Evolutionary conservation across 2,888 invertebrate genomes (phyloP).

Genomic region (Allacma fusca): DNA sequence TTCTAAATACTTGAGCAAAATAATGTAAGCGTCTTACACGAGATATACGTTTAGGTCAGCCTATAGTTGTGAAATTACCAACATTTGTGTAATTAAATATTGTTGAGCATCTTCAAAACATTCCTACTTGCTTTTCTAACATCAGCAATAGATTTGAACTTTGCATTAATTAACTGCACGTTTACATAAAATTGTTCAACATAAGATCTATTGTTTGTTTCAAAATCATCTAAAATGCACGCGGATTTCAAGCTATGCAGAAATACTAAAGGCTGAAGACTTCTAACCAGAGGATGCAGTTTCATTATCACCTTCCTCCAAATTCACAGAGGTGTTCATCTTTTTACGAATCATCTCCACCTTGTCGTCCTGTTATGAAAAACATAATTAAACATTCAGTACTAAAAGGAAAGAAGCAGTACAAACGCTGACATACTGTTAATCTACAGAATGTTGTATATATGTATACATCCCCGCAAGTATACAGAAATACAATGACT

Average conservation of each 20-base stretch:
- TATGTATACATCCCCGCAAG: too few species aligned
- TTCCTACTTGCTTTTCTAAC: not conserved
- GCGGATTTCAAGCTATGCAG: not conserved
- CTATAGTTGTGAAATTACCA: not conserved
- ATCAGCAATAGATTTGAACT: conserved; percentile 4
- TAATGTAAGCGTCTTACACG: conserved; percentile 7
- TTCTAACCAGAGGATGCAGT: conserved; percentile 41
- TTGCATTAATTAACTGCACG: not conserved
- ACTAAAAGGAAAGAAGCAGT: conserved; percentile 3
- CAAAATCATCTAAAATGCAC: conserved; percentile 5
- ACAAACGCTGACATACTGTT: too few species aligned
- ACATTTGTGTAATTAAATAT: not conserved
- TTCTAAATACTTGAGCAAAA: conserved; percentile 12
- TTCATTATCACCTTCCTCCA: conserved; percentile 39
- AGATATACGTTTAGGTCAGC: not conserved
- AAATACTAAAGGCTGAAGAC: not conserved
- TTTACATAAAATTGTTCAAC: not conserved
- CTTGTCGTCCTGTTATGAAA: conserved; percentile 79
- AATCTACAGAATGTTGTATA: too few species aligned
- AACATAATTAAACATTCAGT: conserved; percentile 17
- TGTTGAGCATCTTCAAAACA: not conserved
- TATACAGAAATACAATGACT: conserved; percentile 63
- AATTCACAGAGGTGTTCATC: conserved; percentile 41
- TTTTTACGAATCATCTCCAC: conserved; percentile 91
- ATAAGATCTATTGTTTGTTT: not conserved